Percentiles rank a stretch among this genome's conserved stretches.
Evolutionary conservation across 2,888 invertebrate species (phyloP).

Genomic region (Drosophila greeni): DNA sequence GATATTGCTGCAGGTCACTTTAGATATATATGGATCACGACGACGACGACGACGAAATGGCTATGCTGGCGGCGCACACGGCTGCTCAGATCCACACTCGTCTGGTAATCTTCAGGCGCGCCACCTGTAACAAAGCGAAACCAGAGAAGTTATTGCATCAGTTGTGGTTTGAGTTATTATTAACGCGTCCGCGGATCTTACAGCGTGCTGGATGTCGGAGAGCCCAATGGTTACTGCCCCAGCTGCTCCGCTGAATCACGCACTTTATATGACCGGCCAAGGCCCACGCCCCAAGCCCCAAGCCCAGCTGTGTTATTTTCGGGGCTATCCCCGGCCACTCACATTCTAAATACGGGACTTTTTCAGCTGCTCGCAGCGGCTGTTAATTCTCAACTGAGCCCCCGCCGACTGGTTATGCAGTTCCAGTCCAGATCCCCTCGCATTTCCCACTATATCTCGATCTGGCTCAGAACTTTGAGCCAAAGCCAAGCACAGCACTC

Average conservation of each 20-base stretch:
- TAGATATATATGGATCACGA: conserved; percentile 38
- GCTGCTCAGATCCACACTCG: conserved; percentile 34
- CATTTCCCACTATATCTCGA: conserved; percentile 1
- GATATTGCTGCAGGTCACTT: conserved; percentile 57
- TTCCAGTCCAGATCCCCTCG: conserved; percentile 27
- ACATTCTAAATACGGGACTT: conserved; percentile 36
- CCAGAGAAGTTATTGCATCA: conserved; percentile 17
- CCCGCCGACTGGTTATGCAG: conserved; percentile 38
- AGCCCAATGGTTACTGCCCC: conserved; percentile 47
- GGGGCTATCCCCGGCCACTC: conserved; percentile 44
- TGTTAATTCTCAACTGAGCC: conserved; percentile 38
- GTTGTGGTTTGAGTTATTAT: conserved; percentile 4
- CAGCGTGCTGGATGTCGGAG: conserved; percentile 43
- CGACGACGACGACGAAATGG: conserved; percentile 4
- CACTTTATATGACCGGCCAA: conserved; percentile 54
- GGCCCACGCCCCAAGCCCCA: conserved; percentile 25
- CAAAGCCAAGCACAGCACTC: conserved; percentile 11
- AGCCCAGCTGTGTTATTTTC: conserved; percentile 49
- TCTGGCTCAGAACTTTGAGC: conserved; percentile 35
- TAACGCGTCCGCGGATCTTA: conserved; percentile 39
- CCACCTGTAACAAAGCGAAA: conserved; percentile 56
- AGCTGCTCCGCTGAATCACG: conserved; percentile 54
- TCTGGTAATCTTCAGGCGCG: conserved; percentile 51
- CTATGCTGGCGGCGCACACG: conserved; percentile 21
- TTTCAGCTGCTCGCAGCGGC: conserved; percentile 26